A percentile compares a stretch with the other conserved stretches of the same genome.
These are phyloP conservation scores for Xenopus petersii DNA, from an alignment of 2,797 vertebrate species.

Conservation along the genomic window DNA sequence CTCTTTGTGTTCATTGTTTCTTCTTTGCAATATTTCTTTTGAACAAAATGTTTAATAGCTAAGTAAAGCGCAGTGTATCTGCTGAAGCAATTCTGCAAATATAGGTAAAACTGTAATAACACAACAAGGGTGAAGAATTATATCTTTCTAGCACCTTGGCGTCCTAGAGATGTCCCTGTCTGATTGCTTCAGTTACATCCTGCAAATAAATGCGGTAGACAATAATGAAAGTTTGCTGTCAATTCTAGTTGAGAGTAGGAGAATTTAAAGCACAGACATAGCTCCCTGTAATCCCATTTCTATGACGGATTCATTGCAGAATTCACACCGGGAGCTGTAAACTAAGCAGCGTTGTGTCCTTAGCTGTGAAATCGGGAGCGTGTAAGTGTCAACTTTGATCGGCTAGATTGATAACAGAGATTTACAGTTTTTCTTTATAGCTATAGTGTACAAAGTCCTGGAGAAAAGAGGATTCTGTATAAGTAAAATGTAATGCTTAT, in stretches of 20 bases:
- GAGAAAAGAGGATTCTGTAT: not conserved
- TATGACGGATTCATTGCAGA: constrained; percentile 49
- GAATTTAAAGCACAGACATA: constrained; percentile 42
- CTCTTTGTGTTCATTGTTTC: not conserved
- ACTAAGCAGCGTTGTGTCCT: constrained; percentile 41
- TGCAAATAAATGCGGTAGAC: constrained; percentile 45
- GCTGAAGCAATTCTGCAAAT: not conserved
- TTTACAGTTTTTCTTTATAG: constrained; percentile 43
- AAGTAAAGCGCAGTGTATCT: not conserved
- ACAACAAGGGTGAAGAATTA: constrained; percentile 19
- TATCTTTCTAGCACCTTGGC: not conserved
- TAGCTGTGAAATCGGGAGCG: constrained; percentile 43
- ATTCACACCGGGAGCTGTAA: constrained; percentile 46
- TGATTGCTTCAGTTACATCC: constrained; percentile 40
- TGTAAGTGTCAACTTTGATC: constrained; percentile 46
- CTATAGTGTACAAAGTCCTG: constrained; percentile 10
- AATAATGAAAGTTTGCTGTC: constrained; percentile 51
- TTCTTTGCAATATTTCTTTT: not conserved
- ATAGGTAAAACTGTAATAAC: constrained; percentile 15
- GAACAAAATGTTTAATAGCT: not conserved
- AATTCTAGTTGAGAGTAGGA: constrained; percentile 43
- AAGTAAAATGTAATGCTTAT: constrained; percentile 1
- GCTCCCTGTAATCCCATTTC: constrained; percentile 47
- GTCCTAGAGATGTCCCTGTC: constrained; percentile 29
- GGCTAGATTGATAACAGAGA: constrained; percentile 45